Percentiles rank a stretch among this genome's conserved stretches.
These are phyloP conservation scores for Alouatta caraya DNA, from an alignment of 2,797 vertebrate species.

Conservation along the genomic window DNA sequence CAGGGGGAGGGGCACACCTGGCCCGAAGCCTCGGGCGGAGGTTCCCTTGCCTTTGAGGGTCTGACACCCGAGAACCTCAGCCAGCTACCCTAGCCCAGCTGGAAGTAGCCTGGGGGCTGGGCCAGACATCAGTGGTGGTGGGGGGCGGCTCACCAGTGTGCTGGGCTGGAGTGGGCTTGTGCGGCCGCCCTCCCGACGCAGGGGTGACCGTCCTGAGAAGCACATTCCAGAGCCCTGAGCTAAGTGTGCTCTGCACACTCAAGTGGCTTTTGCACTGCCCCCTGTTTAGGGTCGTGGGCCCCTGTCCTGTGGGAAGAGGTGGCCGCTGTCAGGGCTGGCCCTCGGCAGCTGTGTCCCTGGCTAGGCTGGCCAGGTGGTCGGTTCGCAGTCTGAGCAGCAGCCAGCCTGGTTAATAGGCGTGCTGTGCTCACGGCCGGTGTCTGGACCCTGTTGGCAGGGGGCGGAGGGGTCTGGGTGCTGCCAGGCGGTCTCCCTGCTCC, in stretches of 20 bases:
- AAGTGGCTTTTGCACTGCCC: neutral
- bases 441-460: neutral
- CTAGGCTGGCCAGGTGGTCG: neutral
- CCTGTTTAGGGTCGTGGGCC: neutral
- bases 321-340: neutral
- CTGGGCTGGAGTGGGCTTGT: neutral
- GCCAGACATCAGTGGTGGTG: neutral
- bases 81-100: accelerated
- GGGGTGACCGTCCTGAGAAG: neutral
- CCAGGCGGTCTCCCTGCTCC: neutral
- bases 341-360: accelerated
- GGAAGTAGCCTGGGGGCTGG: neutral
- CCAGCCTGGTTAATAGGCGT: neutral
- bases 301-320: neutral
- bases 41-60: neutral
- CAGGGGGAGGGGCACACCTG: neutral
- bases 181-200: neutral
- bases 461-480: accelerated
- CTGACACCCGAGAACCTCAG: neutral
- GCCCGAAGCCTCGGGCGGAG: neutral
- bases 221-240: slow-evolving; percentile 28
- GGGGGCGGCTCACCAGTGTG: neutral
- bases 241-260: neutral
- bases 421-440: neutral
- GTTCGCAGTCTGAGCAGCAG: neutral